A percentile compares a stretch with the other conserved stretches of the same genome.
Conservation (phyloP, 2,888 invertebrate species). For the Selenia dentaria region DNA sequence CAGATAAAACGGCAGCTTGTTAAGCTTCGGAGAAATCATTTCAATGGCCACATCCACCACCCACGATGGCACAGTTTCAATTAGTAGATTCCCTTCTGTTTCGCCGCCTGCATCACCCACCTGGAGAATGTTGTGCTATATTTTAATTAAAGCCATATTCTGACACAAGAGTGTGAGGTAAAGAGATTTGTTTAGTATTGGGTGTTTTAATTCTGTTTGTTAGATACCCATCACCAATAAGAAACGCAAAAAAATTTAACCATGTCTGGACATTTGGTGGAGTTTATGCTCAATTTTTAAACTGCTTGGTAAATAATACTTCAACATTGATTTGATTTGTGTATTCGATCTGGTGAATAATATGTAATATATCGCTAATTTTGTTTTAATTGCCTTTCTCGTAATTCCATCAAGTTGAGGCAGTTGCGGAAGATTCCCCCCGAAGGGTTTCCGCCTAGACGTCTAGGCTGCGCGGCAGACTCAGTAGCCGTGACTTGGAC, state of each 20-base stretch:
- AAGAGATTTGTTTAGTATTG: conserved; percentile 1
- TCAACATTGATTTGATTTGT: no score
- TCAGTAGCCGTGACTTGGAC: no score
- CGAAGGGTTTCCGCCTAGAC: no score
- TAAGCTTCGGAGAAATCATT: conserved; percentile 96
- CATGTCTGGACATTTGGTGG: no score
- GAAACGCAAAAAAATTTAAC: not conserved
- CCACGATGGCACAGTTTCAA: conserved; percentile 98
- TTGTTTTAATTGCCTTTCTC: no score
- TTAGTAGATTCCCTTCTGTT: conserved; percentile 95
- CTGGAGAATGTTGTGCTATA: conserved; percentile 39
- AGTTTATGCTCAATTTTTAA: not conserved
- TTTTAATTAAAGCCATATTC: conserved; percentile 8
- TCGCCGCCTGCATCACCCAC: conserved; percentile 98
- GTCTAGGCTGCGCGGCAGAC: no score
- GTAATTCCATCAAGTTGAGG: no score
- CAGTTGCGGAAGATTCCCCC: no score
- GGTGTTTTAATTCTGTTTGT: not conserved
- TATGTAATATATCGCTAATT: no score
- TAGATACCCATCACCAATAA: not conserved
- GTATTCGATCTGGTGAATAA: no score
- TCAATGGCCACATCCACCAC: conserved; percentile 97
- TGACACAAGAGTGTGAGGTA: not conserved
- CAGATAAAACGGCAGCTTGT: conserved; percentile 98
- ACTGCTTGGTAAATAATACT: no score